Evolutionary conservation across 2,888 invertebrate genomes (phyloP).

Genomic region (Limnephilus lunatus): DNA sequence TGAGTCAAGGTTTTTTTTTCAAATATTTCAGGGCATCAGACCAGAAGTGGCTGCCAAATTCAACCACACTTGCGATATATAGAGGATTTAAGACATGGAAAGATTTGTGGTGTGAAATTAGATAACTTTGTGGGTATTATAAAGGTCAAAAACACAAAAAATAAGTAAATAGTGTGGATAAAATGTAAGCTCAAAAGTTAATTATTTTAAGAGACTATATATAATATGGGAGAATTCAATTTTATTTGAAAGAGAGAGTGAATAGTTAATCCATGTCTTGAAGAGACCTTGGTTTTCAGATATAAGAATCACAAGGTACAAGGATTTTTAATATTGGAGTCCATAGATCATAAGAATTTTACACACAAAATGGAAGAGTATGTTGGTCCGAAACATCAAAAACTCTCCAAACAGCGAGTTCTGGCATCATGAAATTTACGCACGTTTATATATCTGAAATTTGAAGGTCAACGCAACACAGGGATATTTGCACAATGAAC

Average conservation of each 20-base stretch:
- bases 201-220: background rate
- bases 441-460: background rate
- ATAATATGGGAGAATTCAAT: background rate
- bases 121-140: background rate
- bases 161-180: background rate
- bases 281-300: background rate
- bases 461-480: background rate
- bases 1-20: too few relatives aligned
- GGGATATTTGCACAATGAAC: background rate
- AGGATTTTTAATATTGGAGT: background rate
- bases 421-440: background rate
- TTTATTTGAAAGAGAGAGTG: background rate
- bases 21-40: too few relatives aligned
- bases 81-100: background rate
- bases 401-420: background rate
- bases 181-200: background rate
- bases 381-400: background rate
- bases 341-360: too few relatives aligned
- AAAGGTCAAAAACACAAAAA: background rate
- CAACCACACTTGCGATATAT: too few relatives aligned
- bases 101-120: background rate
- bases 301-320: background rate
- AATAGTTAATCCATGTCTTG: background rate
- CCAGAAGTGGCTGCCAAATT: too few relatives aligned
- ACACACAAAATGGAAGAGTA: background rate